Evolutionary conservation across 2,113 vertebrate species (phyloP).

Genomic region (Nannospalax galili): DNA sequence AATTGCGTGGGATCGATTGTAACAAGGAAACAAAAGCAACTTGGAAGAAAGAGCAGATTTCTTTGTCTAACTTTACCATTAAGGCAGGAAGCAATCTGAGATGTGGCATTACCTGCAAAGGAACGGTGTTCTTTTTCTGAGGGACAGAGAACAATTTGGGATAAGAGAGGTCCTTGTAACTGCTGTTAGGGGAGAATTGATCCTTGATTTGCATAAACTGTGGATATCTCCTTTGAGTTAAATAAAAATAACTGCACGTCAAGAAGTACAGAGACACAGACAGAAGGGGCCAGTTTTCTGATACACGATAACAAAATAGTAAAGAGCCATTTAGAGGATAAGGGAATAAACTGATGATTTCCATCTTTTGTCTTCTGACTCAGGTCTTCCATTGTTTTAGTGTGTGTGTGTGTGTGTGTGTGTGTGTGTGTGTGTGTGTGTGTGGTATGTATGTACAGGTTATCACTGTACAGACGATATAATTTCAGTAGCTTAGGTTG

Average conservation of each 20-base stretch:
- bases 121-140: neutral
- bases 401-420: neutral
- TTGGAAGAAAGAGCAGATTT: neutral
- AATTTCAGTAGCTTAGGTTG: constrained; percentile 52
- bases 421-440: neutral
- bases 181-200: neutral
- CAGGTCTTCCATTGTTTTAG: constrained; percentile 28
- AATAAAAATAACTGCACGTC: neutral
- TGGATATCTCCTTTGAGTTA: constrained; percentile 41
- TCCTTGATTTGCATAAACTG: constrained; percentile 56
- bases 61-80: constrained; percentile 46
- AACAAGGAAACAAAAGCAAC: constrained; percentile 48
- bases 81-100: constrained; percentile 18
- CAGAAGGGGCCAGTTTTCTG: neutral
- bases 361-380: neutral
- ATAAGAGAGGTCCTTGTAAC: neutral
- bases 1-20: constrained; percentile 56
- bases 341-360: constrained; percentile 30
- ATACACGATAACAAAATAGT: neutral
- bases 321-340: neutral
- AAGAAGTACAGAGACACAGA: neutral
- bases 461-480: neutral
- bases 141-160: neutral
- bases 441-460: neutral
- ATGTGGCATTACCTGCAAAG: constrained; percentile 28